phyloP scores from a whole-genome alignment of 37 sponge, comb jelly and placozoan species.

The Aplysina aerophoba region DNA sequence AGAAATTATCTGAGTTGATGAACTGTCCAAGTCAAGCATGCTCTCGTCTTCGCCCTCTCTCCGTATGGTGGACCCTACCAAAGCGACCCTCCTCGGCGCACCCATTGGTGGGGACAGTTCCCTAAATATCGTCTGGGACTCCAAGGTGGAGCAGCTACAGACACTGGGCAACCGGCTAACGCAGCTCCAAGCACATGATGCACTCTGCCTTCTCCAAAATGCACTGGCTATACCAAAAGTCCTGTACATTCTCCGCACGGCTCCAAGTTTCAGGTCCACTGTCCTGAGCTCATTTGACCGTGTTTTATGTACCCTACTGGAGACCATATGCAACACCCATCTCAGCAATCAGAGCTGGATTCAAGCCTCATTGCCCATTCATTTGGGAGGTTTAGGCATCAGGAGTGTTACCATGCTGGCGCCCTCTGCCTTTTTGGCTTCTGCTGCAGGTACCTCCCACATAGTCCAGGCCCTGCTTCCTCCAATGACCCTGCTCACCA shows the following conservation, averaged over 20 bases:
- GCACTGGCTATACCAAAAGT: conserved; percentile 57
- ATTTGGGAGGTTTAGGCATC: conserved; percentile 47
- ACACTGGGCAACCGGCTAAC: conserved; percentile 25
- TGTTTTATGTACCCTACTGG: conserved; percentile 19
- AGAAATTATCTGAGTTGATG: conserved; percentile 9
- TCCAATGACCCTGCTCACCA: neutral
- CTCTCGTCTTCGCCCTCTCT: neutral
- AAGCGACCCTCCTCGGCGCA: conserved; percentile 4
- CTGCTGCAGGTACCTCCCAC: conserved; percentile 39
- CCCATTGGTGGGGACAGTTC: conserved; percentile 3
- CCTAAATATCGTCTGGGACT: neutral
- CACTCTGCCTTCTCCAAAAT: conserved; percentile 32
- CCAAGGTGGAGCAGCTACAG: conserved; percentile 1
- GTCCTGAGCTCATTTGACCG: conserved; percentile 19
- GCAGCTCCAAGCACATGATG: conserved; percentile 42
- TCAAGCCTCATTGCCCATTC: conserved; percentile 50
- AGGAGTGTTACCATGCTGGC: conserved; percentile 48
- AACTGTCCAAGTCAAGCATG: conserved; percentile 7
- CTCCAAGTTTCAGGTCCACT: conserved; percentile 36
- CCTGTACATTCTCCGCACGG: conserved; percentile 49
- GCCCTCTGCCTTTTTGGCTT: conserved; percentile 57
- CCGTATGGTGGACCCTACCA: conserved; percentile 6
- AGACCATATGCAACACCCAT: conserved; percentile 21
- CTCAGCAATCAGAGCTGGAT: conserved; percentile 35
- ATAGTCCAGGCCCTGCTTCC: conserved; percentile 33